These are phyloP conservation scores for Sarcophaga variegata DNA, from an alignment of 2,888 invertebrate genomes.

Conservation along the genomic window DNA sequence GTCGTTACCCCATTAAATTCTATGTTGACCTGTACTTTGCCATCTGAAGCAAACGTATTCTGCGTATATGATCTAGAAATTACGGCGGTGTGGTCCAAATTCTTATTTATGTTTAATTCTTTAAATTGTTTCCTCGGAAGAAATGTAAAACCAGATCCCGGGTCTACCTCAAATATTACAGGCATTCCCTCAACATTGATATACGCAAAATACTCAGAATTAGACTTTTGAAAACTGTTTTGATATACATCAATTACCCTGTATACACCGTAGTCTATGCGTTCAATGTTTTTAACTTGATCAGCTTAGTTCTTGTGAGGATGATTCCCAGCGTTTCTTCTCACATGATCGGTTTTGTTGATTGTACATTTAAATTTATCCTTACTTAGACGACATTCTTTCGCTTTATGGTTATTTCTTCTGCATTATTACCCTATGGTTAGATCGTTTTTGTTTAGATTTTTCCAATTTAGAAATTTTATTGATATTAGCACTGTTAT, in stretches of 20 bases:
- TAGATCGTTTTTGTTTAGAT: too few relatives aligned
- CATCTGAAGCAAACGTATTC: constrained; percentile 30
- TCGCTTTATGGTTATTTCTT: neutral
- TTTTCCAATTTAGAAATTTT: too few relatives aligned
- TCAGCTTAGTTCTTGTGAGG: neutral
- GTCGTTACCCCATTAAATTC: too few relatives aligned
- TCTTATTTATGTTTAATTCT: neutral
- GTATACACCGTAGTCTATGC: constrained; percentile 10
- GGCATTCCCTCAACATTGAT: too few relatives aligned
- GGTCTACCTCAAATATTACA: too few relatives aligned
- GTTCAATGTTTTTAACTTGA: neutral
- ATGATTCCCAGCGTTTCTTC: too few relatives aligned
- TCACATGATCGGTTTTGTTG: constrained; percentile 21
- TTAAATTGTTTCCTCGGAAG: neutral
- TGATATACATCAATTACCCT: constrained; percentile 26
- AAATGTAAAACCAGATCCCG: too few relatives aligned
- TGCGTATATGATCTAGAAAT: constrained; percentile 38
- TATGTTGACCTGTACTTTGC: constrained; percentile 8
- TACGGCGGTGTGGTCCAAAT: neutral
- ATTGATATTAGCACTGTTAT: too few relatives aligned
- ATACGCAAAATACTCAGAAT: too few relatives aligned
- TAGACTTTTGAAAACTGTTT: neutral
- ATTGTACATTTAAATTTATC: constrained; percentile 19
- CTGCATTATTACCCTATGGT: neutral
- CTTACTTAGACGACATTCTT: neutral